These are phyloP conservation scores for Andrena camellia DNA, from an alignment of 2,888 invertebrate genomes.

Conservation along the genomic window DNA sequence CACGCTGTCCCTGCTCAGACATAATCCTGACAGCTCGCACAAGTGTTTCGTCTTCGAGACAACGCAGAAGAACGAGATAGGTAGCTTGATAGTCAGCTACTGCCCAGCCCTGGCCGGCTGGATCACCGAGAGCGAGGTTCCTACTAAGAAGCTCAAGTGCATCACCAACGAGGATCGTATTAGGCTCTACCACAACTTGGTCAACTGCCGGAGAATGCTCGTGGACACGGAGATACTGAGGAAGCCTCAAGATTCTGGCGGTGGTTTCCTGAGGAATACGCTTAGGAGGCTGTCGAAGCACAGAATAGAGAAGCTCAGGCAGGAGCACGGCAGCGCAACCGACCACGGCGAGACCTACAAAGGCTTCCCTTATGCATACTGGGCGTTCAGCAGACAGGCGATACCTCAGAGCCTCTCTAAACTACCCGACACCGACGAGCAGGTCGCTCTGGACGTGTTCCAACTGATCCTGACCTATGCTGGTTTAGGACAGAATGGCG, in stretches of 20 bases:
- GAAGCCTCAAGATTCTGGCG: constrained; percentile 93
- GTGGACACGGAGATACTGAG: constrained; percentile 93
- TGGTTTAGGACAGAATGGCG: constrained; percentile 91
- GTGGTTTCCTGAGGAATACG: constrained; percentile 95
- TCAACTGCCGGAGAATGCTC: constrained; percentile 92
- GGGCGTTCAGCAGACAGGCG: constrained; percentile 94
- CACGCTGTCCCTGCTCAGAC: constrained; percentile 93
- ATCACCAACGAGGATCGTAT: constrained; percentile 96
- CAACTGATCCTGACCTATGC: constrained; percentile 95
- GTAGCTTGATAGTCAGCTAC: constrained; percentile 96
- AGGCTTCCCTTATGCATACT: constrained; percentile 94
- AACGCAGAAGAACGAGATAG: constrained; percentile 95
- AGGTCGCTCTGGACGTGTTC: constrained; percentile 94
- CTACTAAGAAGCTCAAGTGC: constrained; percentile 88
- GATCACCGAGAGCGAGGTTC: constrained; percentile 91
- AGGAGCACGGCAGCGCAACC: constrained; percentile 88
- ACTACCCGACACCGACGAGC: constrained; percentile 94
- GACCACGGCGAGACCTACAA: constrained; percentile 94
- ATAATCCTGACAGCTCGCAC: constrained; percentile 89
- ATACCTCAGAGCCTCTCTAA: constrained; percentile 94
- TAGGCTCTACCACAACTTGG: constrained; percentile 94
- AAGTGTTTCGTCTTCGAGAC: constrained; percentile 98
- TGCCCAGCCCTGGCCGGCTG: constrained; percentile 94
- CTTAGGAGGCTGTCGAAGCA: constrained; percentile 94
- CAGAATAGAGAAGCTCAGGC: constrained; percentile 91